Base-by-base conservation (phyloP, 2,888 invertebrate genomes). In the Timandra comae region DNA sequence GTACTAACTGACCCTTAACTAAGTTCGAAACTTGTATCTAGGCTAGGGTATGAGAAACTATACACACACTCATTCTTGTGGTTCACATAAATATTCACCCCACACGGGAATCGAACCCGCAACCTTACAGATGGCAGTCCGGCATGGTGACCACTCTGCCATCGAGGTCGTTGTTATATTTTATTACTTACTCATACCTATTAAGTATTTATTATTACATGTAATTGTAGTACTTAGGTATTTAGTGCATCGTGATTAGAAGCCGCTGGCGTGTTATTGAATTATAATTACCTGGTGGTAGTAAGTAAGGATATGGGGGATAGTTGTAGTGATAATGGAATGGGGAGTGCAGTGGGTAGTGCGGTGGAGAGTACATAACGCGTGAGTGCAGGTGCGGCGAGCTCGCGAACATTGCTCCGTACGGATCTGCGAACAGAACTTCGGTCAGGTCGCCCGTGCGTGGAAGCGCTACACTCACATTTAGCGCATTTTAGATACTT, bases 401-500 rank as follows among this genome's bases (percentile, higher is more conserved):
- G 63, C 73, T 70, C 63, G 69, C 69, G 73, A 77, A 79, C 75
- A 75, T 61, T 57, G 72, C 77, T 48, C 79, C 78, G 61, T 75
- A 82, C 49, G 63, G 69, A 82, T 84, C 85, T 85, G 84, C 69
- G 72, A 82, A 81, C 70, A 78, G 59, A 80, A 58, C 52, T 61
- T 65, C 63, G 57, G 58, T 79, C 65, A 79, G 56, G 59, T 55
- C 35, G 44, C 44, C 49, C 46, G 72, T 70, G 78, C 78, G 56
- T 56, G 51, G 47, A 78, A 78, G 80, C 80, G 80, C 78, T 73
- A 73, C 62, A 61, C 80, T 81, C 63, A 80, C 81, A 68, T 59
- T 57, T 73, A 78, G 80, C 81, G 79, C 82, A 64, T 49, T 65
- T 66, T 71, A 77, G 84, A 84, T 85, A 85, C 84, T 84, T 85